Conservation (phyloP, 37 sponge, comb jelly and placozoan genomes). For the Eunapius fragilis region DNA sequence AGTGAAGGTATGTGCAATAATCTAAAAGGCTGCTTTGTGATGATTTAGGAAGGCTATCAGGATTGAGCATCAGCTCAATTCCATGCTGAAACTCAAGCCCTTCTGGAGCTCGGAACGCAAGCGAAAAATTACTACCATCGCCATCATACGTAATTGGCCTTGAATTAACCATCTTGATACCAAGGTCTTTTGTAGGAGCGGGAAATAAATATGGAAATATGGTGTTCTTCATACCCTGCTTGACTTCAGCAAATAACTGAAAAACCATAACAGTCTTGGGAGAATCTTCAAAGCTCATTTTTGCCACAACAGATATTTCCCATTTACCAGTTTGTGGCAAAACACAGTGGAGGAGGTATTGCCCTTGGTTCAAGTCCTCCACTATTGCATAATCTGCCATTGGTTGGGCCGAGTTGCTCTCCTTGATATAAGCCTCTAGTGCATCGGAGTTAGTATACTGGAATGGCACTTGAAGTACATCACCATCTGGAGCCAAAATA, state of each 20-base stretch:
- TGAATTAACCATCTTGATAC: not conserved
- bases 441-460: not conserved
- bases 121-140: not conserved
- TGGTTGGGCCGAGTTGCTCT: not conserved
- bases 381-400: not conserved
- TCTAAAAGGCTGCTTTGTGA: not conserved
- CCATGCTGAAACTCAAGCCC: not conserved
- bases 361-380: not conserved
- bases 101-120: not conserved
- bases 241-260: not conserved
- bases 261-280: not conserved
- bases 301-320: constrained; percentile 8
- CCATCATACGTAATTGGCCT: not conserved
- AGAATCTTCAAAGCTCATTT: not conserved
- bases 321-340: constrained; percentile 39
- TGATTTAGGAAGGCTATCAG: not conserved
- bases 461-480: constrained; percentile 15
- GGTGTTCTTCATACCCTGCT: not conserved
- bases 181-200: not conserved
- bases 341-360: constrained; percentile 1
- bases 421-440: not conserved
- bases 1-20: constrained; percentile 2
- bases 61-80: not conserved
- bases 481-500: not conserved
- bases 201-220: not conserved